phyloP scores from a whole-genome alignment of 2,888 invertebrate genomes.

The Itoplectis maculator region DNA sequence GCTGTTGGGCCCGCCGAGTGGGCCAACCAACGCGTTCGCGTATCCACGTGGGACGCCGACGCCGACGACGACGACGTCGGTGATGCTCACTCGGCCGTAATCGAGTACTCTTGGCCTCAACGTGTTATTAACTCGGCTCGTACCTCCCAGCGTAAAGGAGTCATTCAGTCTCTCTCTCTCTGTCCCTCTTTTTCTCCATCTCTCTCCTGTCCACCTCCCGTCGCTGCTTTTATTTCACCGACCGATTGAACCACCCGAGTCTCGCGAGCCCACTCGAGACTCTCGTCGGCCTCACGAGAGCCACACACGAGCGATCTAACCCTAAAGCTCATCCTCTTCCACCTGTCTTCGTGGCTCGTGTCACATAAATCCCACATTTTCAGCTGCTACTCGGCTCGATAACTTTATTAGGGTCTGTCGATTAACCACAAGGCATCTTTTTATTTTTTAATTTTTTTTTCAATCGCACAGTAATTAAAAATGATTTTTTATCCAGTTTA shows the following conservation, averaged over 20 bases:
- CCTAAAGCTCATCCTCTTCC: conserved; percentile 9
- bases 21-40: neutral
- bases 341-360: conserved; percentile 6
- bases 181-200: too few species aligned
- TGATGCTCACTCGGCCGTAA: conserved; percentile 59
- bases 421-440: neutral
- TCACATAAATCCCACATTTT: conserved; percentile 17
- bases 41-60: neutral
- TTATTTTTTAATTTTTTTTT: conserved; percentile 11
- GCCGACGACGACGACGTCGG: conserved; percentile 34
- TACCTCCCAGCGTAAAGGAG: conserved; percentile 64
- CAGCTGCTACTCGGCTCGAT: neutral
- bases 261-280: neutral
- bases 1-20: conserved; percentile 9
- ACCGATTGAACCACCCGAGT: conserved; percentile 15
- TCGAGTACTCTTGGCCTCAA: conserved; percentile 67
- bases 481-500: too few species aligned
- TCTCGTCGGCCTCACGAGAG: neutral
- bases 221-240: conserved; percentile 33
- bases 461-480: conserved; percentile 20
- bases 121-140: conserved; percentile 70
- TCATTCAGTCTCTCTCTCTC: conserved; percentile 53
- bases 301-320: neutral
- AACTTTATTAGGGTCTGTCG: neutral
- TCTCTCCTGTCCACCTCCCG: conserved; percentile 29